Conservation (phyloP, 2,888 invertebrate genomes). For the Rhogogaster chlorosoma region DNA sequence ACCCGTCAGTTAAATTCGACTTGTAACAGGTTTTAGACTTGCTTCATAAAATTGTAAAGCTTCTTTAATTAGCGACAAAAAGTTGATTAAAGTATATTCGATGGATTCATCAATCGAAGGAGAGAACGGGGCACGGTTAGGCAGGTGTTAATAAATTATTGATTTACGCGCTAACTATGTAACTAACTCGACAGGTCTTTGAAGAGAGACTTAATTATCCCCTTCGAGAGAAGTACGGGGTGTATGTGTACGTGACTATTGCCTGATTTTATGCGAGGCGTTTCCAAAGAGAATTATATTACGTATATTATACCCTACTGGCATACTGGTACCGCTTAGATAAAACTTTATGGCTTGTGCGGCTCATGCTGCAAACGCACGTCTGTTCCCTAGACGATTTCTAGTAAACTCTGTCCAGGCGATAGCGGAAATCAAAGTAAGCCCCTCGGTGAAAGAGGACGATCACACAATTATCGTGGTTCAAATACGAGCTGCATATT, state of each 20-base stretch:
- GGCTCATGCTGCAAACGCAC: neutral
- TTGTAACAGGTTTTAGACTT: neutral
- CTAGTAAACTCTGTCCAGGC: neutral
- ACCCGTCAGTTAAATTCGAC: neutral
- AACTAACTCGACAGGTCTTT: conserved; percentile 10
- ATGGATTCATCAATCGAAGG: neutral
- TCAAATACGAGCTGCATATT: neutral
- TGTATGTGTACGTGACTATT: conserved; percentile 1
- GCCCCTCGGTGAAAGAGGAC: conserved; percentile 2
- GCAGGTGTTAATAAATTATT: conserved; percentile 18
- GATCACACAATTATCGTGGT: neutral
- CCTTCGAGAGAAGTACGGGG: neutral
- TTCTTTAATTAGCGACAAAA: neutral
- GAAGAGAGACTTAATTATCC: conserved; percentile 22
- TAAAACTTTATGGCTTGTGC: conserved; percentile 36
- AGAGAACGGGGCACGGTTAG: neutral
- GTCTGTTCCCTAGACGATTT: conserved; percentile 14
- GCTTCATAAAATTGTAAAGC: neutral
- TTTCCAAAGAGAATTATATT: conserved; percentile 3
- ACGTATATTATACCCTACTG: neutral
- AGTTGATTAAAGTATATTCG: conserved; percentile 11
- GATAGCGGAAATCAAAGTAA: conserved; percentile 44
- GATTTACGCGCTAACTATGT: conserved; percentile 14
- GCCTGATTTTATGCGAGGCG: neutral
- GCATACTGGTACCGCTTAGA: neutral